These are phyloP conservation scores for Artibeus jamaicensis DNA, from an alignment of 2,797 vertebrate species.

Conservation along the genomic window DNA sequence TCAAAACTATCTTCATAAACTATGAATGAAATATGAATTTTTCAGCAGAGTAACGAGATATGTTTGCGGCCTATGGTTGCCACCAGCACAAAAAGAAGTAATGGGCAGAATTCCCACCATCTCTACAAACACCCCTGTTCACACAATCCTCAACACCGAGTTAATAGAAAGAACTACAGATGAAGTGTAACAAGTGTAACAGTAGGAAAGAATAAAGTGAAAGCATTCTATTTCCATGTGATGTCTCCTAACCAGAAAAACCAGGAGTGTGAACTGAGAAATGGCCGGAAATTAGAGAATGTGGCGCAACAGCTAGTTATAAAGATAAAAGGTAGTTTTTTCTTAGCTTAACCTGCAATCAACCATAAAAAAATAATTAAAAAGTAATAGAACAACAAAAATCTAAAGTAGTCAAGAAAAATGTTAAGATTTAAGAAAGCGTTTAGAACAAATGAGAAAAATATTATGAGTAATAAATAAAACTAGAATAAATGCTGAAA, in stretches of 20 bases:
- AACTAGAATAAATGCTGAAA: constrained; percentile 11
- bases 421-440: not conserved
- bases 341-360: not conserved
- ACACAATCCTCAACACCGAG: not conserved
- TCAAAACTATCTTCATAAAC: not conserved
- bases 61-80: not conserved
- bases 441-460: not conserved
- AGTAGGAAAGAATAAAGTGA: not conserved
- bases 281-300: not conserved
- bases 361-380: not conserved
- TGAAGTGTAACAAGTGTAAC: not conserved
- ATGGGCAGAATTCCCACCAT: not conserved
- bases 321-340: not conserved
- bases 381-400: not conserved
- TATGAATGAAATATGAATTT: not conserved
- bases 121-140: not conserved
- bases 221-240: not conserved
- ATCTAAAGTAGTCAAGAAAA: not conserved
- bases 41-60: not conserved
- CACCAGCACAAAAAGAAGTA: not conserved
- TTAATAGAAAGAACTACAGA: not conserved
- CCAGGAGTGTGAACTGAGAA: not conserved
- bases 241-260: not conserved
- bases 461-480: not conserved
- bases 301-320: not conserved